A percentile compares a stretch with the other conserved stretches of the same genome.
Conservation (phyloP, 2,113 vertebrate species). For the Ursus arctos region DNA sequence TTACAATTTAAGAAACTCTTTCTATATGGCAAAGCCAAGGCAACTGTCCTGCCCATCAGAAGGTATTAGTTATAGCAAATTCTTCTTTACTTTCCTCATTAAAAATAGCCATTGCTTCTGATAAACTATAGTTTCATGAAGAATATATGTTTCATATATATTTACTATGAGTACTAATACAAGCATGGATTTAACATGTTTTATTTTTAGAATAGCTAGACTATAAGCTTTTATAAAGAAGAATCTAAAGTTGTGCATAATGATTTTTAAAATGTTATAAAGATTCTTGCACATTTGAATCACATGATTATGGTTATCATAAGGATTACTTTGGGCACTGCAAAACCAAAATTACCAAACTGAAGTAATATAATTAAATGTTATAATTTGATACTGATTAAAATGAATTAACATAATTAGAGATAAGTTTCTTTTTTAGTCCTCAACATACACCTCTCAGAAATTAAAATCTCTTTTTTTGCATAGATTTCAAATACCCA, state of each 20-base stretch:
- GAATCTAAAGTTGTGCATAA: neutral
- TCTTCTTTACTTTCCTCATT: neutral
- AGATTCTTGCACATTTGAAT: neutral
- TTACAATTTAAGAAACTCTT: neutral
- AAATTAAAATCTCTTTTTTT: slow-evolving; percentile 22
- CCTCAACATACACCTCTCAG: neutral
- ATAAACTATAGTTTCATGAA: neutral
- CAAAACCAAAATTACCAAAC: neutral
- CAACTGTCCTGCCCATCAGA: neutral
- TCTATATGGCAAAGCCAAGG: neutral
- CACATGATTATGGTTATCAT: neutral
- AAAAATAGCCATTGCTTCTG: neutral
- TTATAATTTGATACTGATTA: neutral
- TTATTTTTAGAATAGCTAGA: neutral
- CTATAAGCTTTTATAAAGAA: neutral
- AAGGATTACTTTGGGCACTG: neutral
- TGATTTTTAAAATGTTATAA: neutral
- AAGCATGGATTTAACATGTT: neutral
- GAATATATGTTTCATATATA: neutral
- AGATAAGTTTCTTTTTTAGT: neutral
- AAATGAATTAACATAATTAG: neutral
- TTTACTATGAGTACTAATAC: neutral
- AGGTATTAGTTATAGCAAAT: neutral
- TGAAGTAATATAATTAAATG: neutral
- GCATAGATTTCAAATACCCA: neutral